These are phyloP conservation scores for Probaryconus sp. DNA, from an alignment of 1,140 invertebrate species.

Conservation along the genomic window DNA sequence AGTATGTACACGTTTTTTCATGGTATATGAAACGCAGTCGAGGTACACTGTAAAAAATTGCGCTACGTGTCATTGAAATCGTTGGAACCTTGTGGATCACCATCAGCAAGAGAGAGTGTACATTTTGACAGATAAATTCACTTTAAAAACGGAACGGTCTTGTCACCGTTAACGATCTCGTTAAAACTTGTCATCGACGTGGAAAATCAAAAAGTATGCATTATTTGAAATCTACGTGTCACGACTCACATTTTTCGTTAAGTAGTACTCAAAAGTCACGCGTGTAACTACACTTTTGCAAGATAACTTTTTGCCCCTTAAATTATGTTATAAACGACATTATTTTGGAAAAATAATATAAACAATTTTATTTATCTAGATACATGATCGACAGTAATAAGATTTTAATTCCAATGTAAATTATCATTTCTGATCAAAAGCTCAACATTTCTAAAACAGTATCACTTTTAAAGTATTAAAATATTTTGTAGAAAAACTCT, in stretches of 20 bases:
- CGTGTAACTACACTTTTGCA: conserved; percentile 24
- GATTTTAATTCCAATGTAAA: too few relatives aligned
- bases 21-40: background rate
- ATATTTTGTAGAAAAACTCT: too few relatives aligned
- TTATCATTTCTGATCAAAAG: too few relatives aligned
- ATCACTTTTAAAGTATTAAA: too few relatives aligned
- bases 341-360: too few relatives aligned
- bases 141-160: conserved; percentile 56
- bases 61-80: conserved; percentile 45
- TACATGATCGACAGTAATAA: too few relatives aligned
- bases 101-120: conserved; percentile 52
- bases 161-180: conserved; percentile 63
- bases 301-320: conserved; percentile 2
- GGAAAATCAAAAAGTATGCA: conserved; percentile 60
- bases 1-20: conserved; percentile 21
- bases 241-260: conserved; percentile 49
- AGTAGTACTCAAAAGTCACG: conserved; percentile 43
- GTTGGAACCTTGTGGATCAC: conserved; percentile 41
- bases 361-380: too few relatives aligned
- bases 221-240: conserved; percentile 62
- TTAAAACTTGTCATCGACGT: conserved; percentile 63
- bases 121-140: conserved; percentile 63
- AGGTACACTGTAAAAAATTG: conserved; percentile 48
- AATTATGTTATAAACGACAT: background rate
- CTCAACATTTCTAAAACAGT: too few relatives aligned